These are phyloP conservation scores for Drosophila kurseongensis DNA, from an alignment of 1,140 invertebrate genomes.

Conservation along the genomic window DNA sequence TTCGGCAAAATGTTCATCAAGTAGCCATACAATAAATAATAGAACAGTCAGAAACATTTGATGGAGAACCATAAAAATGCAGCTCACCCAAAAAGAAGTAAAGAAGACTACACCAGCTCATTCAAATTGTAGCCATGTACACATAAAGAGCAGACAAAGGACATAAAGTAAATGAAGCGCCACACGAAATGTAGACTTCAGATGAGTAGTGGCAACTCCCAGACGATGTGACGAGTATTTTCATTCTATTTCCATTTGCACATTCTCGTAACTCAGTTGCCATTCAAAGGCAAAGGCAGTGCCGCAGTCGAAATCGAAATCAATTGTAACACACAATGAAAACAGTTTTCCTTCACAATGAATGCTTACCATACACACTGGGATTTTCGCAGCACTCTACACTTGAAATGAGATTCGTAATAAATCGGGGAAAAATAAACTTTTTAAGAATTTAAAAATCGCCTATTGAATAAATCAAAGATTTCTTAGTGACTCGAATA, in stretches of 20 bases:
- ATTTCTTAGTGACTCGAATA: not conserved
- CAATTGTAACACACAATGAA: slow-evolving; percentile 69
- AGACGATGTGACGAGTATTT: slow-evolving; percentile 48
- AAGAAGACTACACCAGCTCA: slow-evolving; percentile 34
- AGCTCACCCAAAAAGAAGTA: slow-evolving; percentile 1
- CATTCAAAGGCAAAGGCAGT: slow-evolving; percentile 56
- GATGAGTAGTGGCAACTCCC: slow-evolving; percentile 8
- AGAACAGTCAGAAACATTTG: slow-evolving; percentile 50
- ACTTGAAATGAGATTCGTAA: not conserved
- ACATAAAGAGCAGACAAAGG: slow-evolving; percentile 73
- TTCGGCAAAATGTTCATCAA: slow-evolving; percentile 71
- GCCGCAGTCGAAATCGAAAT: slow-evolving; percentile 64
- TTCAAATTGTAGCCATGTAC: slow-evolving; percentile 67
- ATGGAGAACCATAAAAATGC: slow-evolving; percentile 55
- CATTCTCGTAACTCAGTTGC: slow-evolving; percentile 65
- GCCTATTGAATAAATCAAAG: too few species aligned
- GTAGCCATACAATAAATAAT: slow-evolving; percentile 77
- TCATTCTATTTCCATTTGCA: slow-evolving; percentile 67
- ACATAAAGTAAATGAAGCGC: slow-evolving; percentile 80
- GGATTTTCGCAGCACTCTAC: not conserved
- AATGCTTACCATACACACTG: slow-evolving; percentile 27
- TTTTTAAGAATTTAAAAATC: too few species aligned
- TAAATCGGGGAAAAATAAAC: not conserved
- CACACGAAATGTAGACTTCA: slow-evolving; percentile 57
- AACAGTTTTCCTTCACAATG: slow-evolving; percentile 58